A percentile compares a stretch with the other conserved stretches of the same genome.
Conservation (phyloP, 2,113 vertebrate genomes). For the Origma solitaria region DNA sequence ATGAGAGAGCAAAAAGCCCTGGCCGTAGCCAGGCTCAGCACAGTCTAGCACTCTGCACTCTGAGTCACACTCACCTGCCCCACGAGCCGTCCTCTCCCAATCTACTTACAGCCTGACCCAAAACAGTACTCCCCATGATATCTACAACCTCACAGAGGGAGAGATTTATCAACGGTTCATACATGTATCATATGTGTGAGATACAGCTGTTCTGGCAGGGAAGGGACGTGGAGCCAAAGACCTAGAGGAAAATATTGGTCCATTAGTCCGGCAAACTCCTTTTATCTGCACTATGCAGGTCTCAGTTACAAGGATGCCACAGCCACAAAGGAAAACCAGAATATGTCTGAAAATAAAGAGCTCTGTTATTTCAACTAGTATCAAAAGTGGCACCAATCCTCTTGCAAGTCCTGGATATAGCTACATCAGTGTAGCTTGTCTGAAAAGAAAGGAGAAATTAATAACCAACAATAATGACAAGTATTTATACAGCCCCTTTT, state of each 20-base stretch:
- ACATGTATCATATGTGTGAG: neutral
- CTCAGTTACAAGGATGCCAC: neutral
- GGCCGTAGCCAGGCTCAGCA: neutral
- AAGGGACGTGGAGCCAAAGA: accelerated
- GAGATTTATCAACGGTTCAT: accelerated
- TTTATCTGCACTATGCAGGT: neutral
- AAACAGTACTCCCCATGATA: neutral
- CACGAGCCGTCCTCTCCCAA: accelerated
- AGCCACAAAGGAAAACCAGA: neutral
- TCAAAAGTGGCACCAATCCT: neutral
- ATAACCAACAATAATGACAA: neutral
- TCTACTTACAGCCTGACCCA: neutral
- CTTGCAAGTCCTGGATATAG: neutral
- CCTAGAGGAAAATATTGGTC: neutral
- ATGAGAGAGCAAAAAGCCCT: conserved; percentile 10
- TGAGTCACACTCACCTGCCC: neutral
- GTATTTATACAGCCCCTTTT: neutral
- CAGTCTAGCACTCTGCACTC: neutral
- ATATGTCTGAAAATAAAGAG: neutral
- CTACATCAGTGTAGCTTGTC: neutral
- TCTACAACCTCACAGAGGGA: neutral
- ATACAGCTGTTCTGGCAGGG: neutral
- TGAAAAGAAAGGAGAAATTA: neutral
- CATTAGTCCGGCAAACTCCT: neutral
- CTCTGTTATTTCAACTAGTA: neutral